A percentile compares a stretch with the other conserved stretches of the same genome.
These are phyloP conservation scores for Eupithecia abbreviata DNA, from an alignment of 2,888 invertebrate species.

Conservation along the genomic window DNA sequence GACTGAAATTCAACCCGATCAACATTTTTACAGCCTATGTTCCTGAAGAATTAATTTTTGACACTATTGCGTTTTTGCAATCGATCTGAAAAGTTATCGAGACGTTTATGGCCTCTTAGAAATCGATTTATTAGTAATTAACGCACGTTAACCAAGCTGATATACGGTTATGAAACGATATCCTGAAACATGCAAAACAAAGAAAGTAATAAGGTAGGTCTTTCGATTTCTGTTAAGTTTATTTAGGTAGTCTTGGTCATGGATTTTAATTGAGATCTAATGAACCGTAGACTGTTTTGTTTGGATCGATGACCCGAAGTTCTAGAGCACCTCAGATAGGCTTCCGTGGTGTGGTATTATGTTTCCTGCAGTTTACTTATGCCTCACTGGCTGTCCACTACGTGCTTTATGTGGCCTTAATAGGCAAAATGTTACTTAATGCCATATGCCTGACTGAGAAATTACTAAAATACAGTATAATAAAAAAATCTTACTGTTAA, in stretches of 20 bases:
- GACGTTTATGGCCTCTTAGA: neutral
- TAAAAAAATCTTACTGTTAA: neutral
- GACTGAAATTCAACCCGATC: slow-evolving; percentile 36
- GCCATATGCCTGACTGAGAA: slow-evolving; percentile 4
- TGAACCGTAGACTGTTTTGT: slow-evolving; percentile 11
- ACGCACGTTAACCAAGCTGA: neutral
- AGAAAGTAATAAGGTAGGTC: neutral
- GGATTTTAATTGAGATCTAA: slow-evolving; percentile 11
- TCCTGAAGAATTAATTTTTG: neutral
- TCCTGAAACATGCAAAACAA: neutral
- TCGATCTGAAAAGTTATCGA: neutral
- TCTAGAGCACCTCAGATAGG: slow-evolving; percentile 51
- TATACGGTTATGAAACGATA: neutral
- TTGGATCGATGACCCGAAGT: slow-evolving; percentile 40
- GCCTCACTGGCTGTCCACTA: slow-evolving; percentile 52
- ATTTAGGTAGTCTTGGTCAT: neutral
- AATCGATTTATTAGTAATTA: neutral
- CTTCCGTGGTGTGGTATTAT: slow-evolving; percentile 70
- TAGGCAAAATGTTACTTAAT: slow-evolving; percentile 24
- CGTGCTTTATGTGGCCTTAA: slow-evolving; percentile 38
- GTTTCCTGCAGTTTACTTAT: slow-evolving; percentile 59
- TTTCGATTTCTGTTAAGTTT: slow-evolving; percentile 12
- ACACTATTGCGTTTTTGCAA: neutral
- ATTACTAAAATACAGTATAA: neutral
- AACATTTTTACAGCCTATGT: neutral